Evolutionary conservation across 2,113 vertebrate species (phyloP), one percentile per base, ranked within the genome.

Genomic region (Colinus virginianus): DNA sequence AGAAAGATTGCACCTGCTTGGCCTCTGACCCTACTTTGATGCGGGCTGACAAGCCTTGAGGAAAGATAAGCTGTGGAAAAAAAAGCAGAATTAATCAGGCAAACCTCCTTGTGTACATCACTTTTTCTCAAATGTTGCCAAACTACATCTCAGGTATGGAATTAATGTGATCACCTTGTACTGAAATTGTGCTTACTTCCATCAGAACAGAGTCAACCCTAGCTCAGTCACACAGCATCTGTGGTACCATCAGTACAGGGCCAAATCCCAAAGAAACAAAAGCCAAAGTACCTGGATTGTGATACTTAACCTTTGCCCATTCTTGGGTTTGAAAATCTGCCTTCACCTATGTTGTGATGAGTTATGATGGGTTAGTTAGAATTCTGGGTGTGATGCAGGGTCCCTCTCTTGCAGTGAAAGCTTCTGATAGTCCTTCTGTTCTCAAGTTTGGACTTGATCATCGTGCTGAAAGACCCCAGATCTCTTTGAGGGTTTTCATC

Each of bases 361-460:
- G 13, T 49, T 74, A 0, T 1, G 23, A 2, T 1, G 2, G 32
- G 36, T 76, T 30, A 67, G 90, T 90, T 71, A 88, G 10, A 49
- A 87, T 82, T 84, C 71, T 53, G 19, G 36, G 62, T 49, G 43
- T 66, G 67, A 49, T 3, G 13, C 22, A 43, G 22, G 36, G 42
- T 72, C 58, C 49, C 26, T 72, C 42, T 83, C 28, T 40, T 4
- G 4, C 80, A 87, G 49, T 38, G 58, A 78, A 71, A 84, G 40
- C 16, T 56, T 85, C 78, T 76, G 72, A 23, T 64, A 91, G 62
- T 87, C 76, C 53, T 66, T 89, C 72, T 91, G 45, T 90, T 67
- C 63, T 75, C 8, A 2, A 38, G 21, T 59, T 40, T 74, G 78
- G 51, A 43, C 25, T 79, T 20, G 18, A 18, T 86, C 9, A 13